Evolutionary conservation across 2,888 invertebrate species (phyloP), one percentile per base, ranked within the genome.

Genomic region (Eupithecia pulchellata): DNA sequence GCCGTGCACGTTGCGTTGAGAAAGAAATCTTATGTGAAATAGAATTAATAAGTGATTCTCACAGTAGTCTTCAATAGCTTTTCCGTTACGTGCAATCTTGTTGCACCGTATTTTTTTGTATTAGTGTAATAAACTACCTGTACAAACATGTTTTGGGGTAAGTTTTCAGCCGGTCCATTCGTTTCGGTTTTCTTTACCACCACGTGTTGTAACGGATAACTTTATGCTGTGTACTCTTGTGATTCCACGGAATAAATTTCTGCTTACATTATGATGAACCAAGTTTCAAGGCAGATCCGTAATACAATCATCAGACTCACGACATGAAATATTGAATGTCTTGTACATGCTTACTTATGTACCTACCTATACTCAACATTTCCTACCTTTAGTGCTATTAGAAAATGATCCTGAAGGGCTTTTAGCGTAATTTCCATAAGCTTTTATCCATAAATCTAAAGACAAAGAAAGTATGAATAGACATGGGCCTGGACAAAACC

Each of bases 61-160:
- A 29, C 55, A 17, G 67, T 55, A 39, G n/a, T 14, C 25, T 8
- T 55, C 4, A 30, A 6, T 34, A 39, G 27, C 36, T 25, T 52
- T 52, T 25, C 52, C 11, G 39, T n/a, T 52, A 32, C 60, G 60
- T 42, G 13, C 25, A 64, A 66, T 58, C 73, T 77, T 68, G 36
- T 66, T 62, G 61, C 55, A 47, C 69, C 27, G 71, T 74, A 3
- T n/a, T 67, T 62, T 68, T 68, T 47, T 62, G 52, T 64, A 47
- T 39, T 14, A 71, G 73, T 66, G 39, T 47, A 47, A 1, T 32
- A 29, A 32, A 60, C 55, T 61, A 75, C 36, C 47, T 32, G 77
- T 64, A 71, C 87, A 91, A 88, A 77, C 58, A 93, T 93, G 93
- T 93, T 93, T 91, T 93, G 93, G 93, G 93, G 93, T 93, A 87